A percentile compares a stretch with the other conserved stretches of the same genome.
These are phyloP conservation scores for Nebria salina DNA, from an alignment of 2,888 invertebrate species.

Conservation along the genomic window DNA sequence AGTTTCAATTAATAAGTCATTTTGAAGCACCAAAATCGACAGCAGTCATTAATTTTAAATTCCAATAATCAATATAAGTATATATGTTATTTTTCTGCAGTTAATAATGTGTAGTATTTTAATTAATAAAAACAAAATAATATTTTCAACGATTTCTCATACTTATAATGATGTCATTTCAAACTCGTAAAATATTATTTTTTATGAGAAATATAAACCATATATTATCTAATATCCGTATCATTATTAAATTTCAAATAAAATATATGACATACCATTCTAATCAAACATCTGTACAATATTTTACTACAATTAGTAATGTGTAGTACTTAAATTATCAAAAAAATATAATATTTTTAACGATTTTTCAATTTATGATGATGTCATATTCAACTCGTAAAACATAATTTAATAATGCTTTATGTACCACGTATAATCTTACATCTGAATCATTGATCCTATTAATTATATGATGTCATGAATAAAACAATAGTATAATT, in stretches of 20 bases:
- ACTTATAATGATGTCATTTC: neutral
- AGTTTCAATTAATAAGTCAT: too few relatives aligned
- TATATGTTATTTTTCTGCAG: neutral
- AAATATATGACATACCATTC: too few relatives aligned
- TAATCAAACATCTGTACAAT: neutral
- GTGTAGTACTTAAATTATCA: neutral
- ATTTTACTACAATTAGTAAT: neutral
- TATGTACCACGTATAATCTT: neutral
- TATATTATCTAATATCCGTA: neutral
- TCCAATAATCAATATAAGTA: too few relatives aligned
- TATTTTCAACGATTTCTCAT: neutral
- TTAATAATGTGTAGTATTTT: neutral
- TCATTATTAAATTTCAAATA: neutral
- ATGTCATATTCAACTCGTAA: neutral
- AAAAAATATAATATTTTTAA: neutral
- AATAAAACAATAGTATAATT: neutral
- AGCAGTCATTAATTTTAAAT: too few relatives aligned
- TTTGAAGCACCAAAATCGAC: too few relatives aligned
- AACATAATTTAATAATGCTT: neutral
- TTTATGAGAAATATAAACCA: neutral
- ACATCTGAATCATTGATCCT: neutral
- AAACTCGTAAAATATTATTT: neutral
- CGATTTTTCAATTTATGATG: neutral
- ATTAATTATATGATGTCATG: neutral
- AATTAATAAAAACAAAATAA: neutral